Evolutionary conservation across 2,113 vertebrate species (phyloP).

Genomic region (Potamarius usumacintae): DNA sequence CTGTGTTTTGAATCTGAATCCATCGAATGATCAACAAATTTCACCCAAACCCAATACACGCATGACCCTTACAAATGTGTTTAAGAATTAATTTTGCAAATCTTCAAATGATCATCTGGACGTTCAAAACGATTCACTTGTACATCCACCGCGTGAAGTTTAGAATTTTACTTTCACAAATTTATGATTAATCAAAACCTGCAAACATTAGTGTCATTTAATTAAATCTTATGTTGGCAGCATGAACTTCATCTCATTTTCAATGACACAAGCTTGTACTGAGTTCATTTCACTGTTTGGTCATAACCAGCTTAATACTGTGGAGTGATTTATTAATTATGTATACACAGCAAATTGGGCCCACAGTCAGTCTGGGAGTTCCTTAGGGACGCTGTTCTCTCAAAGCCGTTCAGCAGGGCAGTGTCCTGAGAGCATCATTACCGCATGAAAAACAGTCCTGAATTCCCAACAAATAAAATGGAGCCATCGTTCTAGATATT

Average conservation of each 20-base stretch:
- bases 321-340: slow-evolving; percentile 8
- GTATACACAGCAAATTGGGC: slow-evolving; percentile 1
- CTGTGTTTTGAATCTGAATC: background rate
- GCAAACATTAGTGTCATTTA: background rate
- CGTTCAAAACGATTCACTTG: background rate
- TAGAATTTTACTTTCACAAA: background rate
- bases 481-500: background rate
- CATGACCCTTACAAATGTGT: background rate
- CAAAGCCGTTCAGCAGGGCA: background rate
- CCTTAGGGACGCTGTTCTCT: background rate
- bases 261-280: background rate
- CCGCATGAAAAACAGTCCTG: background rate
- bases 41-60: slow-evolving; percentile 45
- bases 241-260: background rate
- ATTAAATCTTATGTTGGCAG: background rate
- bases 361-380: background rate
- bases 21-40: slow-evolving; percentile 1
- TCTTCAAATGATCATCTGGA: background rate
- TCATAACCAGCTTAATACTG: slow-evolving; percentile 4
- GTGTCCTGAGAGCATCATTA: slow-evolving; percentile 10
- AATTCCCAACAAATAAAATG: background rate
- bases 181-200: background rate
- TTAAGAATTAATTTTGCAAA: too few species aligned
- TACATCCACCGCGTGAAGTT: background rate
- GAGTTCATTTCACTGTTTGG: background rate